Percentiles rank a stretch among this genome's conserved stretches.
Conservation (phyloP, 2,113 vertebrate species). For the Bothrops jararaca region DNA sequence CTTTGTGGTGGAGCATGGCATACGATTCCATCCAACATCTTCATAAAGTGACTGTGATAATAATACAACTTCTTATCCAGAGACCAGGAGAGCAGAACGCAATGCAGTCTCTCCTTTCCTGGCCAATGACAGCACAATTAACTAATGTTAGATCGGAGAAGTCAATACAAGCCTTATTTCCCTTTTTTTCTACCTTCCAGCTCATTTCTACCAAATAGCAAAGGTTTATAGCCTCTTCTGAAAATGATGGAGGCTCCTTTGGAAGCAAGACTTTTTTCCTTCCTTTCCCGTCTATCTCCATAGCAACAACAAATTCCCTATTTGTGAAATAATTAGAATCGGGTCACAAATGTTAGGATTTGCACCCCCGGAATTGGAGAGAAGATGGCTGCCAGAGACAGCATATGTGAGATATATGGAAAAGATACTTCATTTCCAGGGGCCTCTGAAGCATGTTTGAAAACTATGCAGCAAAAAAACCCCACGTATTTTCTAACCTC, state of each 20-base stretch:
- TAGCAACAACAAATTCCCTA: neutral
- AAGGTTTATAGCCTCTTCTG: slow-evolving; percentile 5
- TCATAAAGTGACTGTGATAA: neutral
- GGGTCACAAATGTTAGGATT: neutral
- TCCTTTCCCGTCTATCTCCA: neutral
- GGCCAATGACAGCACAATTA: slow-evolving; percentile 1
- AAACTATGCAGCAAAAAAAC: neutral
- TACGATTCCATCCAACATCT: neutral
- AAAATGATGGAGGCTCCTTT: neutral
- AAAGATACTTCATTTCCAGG: neutral
- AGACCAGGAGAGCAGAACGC: neutral
- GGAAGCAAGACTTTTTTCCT: neutral
- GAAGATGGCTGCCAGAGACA: neutral
- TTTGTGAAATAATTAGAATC: neutral
- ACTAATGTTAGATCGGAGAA: slow-evolving; percentile 2
- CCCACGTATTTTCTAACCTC: neutral
- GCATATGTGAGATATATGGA: neutral
- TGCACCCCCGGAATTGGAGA: neutral
- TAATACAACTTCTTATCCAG: neutral
- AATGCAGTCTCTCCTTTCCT: neutral
- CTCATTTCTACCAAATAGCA: neutral
- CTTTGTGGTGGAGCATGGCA: neutral
- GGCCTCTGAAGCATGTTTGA: neutral
- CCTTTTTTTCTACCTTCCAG: neutral
- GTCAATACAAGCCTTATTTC: neutral